These are phyloP conservation scores for Ceryle rudis DNA, from an alignment of 2,797 vertebrate species.

Conservation along the genomic window DNA sequence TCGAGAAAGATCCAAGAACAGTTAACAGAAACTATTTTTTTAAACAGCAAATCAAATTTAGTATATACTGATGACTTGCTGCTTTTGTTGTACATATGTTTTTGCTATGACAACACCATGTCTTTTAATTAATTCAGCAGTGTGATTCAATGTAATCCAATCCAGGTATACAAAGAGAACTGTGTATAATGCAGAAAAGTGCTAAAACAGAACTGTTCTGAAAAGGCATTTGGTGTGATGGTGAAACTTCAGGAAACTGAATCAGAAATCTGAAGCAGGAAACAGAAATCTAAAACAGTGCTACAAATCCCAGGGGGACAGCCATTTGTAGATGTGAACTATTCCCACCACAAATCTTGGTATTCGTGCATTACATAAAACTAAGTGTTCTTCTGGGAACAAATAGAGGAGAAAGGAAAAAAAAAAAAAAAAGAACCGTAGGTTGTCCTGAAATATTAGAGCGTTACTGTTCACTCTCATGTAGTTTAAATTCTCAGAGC, in stretches of 20 bases:
- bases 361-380: slow-evolving; percentile 50
- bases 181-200: slow-evolving; percentile 63
- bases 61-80: slow-evolving; percentile 48
- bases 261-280: slow-evolving; percentile 75
- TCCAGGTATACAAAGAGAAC: slow-evolving; percentile 45
- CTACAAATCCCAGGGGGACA: slow-evolving; percentile 63
- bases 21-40: slow-evolving; percentile 4
- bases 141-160: slow-evolving; percentile 65
- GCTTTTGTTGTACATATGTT: slow-evolving; percentile 25
- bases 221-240: slow-evolving; percentile 59
- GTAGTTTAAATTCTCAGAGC: not conserved
- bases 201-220: slow-evolving; percentile 73
- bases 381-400: slow-evolving; percentile 58
- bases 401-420: not conserved
- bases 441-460: slow-evolving; percentile 23
- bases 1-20: not conserved
- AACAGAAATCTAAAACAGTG: slow-evolving; percentile 74
- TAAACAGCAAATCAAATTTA: slow-evolving; percentile 44
- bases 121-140: slow-evolving; percentile 70
- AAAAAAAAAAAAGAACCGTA: slow-evolving; percentile 22
- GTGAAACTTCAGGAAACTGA: slow-evolving; percentile 74
- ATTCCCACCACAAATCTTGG: slow-evolving; percentile 60
- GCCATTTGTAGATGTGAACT: slow-evolving; percentile 35
- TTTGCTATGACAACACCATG: slow-evolving; percentile 40
- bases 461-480: not conserved